Base-by-base conservation (phyloP, 2,888 invertebrate species). In the Dryadula phaetusa region DNA sequence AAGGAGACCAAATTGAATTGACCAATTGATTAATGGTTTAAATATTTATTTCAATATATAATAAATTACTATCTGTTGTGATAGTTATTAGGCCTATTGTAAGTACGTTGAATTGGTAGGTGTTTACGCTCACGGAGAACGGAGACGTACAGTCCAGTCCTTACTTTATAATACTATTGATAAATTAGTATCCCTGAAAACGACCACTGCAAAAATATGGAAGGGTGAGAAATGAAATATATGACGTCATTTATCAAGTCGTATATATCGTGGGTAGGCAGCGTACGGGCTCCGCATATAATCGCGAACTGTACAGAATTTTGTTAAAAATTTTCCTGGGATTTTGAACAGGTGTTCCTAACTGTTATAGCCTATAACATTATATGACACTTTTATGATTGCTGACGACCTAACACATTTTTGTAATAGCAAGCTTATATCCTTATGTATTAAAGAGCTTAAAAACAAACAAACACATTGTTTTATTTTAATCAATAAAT, bases 341-440 rank as follows among this genome's bases (percentile, higher is more conserved):
- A 60, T 60, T 65, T 65, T 60, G 58, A 60, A 58, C 64, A 65
- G 58, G 49, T 65, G 64, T 32, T 49, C 20, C 58, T 58, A 65
- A 64, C 58, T 40, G 58, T 37, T 42, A 58, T 52, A 56, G 40
- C 47, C 58, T 64, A 58, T 49, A 64, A 64, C 40, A 60, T 64
- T 64, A 58, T 42, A 65, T 42, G 37, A 22, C 32, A 47, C n/a
- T 32, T 49, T 65, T 65, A 64, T 60, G 25, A 46, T 25, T 34
- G 46, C 49, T 46, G 46, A 60, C 64, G 58, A 49, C 37, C 56
- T 47, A 40, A 40, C 40, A 18, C 25, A 32, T 64, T 58, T 56
- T 49, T 49, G 58, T 49, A 58, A 60, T 37, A 25, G 22, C 64
- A 32, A 18, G 16, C 14, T 60, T 60, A 42, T 32, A 14, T 16